Conservation (phyloP, 2,113 vertebrate species). For the Aramus guarauna region DNA sequence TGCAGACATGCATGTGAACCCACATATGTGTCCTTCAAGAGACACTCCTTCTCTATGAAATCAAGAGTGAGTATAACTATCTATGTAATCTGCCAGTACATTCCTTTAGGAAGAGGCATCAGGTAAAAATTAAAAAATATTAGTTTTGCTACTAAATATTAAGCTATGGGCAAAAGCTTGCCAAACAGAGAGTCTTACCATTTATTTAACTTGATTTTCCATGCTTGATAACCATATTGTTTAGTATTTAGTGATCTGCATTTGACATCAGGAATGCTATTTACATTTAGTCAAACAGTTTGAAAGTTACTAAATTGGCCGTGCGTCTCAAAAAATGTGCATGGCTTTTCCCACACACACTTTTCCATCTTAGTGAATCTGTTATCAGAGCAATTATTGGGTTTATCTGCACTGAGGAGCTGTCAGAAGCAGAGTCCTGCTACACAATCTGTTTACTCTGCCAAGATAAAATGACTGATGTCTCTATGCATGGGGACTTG, state of each 20-base stretch:
- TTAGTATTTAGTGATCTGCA: slow-evolving; percentile 22
- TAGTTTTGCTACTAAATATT: slow-evolving; percentile 43
- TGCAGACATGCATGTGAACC: background rate
- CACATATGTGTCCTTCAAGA: background rate
- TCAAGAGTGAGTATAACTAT: background rate
- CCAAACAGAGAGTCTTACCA: slow-evolving; percentile 1
- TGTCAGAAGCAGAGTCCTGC: slow-evolving; percentile 32
- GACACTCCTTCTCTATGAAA: background rate
- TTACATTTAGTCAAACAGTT: slow-evolving; percentile 55
- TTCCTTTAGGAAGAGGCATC: background rate
- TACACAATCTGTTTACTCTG: background rate
- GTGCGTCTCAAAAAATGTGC: background rate
- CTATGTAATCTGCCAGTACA: background rate
- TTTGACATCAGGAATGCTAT: slow-evolving; percentile 40
- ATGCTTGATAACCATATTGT: slow-evolving; percentile 23
- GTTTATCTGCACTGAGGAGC: slow-evolving; percentile 30
- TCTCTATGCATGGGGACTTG: background rate
- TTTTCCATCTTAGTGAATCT: slow-evolving; percentile 1
- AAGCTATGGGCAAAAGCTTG: slow-evolving; percentile 19
- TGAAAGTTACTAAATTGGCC: slow-evolving; percentile 34
- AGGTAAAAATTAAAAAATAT: background rate
- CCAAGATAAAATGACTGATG: slow-evolving; percentile 32
- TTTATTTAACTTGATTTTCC: slow-evolving; percentile 46
- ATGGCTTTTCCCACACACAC: background rate
- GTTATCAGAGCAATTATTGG: slow-evolving; percentile 48